These are phyloP conservation scores for Sebastes goodei DNA, from an alignment of 2,797 vertebrate species.

Conservation along the genomic window DNA sequence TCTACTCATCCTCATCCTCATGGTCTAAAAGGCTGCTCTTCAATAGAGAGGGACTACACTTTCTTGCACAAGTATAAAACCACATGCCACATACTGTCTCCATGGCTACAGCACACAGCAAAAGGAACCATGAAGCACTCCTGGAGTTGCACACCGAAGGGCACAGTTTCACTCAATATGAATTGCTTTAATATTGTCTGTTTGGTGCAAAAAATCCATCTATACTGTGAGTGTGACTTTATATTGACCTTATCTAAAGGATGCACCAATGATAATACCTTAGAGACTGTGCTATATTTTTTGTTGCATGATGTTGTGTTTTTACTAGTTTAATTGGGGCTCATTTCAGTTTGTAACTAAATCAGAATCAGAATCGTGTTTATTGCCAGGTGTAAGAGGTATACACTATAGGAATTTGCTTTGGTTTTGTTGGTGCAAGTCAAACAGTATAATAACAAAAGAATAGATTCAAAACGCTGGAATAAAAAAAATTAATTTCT, in stretches of 20 bases:
- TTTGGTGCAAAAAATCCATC: background rate
- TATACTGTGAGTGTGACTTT: background rate
- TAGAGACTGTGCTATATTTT: background rate
- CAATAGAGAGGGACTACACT: constrained; percentile 45
- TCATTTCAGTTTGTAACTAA: background rate
- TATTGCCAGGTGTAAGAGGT: no score
- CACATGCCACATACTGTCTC: constrained; percentile 79
- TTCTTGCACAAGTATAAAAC: constrained; percentile 58
- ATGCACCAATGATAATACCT: background rate
- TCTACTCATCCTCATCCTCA: constrained; percentile 18
- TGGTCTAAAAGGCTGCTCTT: constrained; percentile 39
- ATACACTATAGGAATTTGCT: no score
- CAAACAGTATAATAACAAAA: no score
- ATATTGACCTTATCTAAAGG: constrained; percentile 2
- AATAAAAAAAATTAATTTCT: no score
- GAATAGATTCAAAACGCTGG: no score
- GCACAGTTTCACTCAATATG: constrained; percentile 42
- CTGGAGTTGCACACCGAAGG: constrained; percentile 51
- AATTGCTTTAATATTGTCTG: background rate
- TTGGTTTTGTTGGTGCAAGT: no score
- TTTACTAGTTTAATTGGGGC: background rate
- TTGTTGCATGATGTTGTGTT: background rate
- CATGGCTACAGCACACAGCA: constrained; percentile 79
- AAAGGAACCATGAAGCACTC: constrained; percentile 64
- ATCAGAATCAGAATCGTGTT: no score